These are phyloP conservation scores for Girardinus metallicus DNA, from an alignment of 2,797 vertebrate genomes.

Conservation along the genomic window DNA sequence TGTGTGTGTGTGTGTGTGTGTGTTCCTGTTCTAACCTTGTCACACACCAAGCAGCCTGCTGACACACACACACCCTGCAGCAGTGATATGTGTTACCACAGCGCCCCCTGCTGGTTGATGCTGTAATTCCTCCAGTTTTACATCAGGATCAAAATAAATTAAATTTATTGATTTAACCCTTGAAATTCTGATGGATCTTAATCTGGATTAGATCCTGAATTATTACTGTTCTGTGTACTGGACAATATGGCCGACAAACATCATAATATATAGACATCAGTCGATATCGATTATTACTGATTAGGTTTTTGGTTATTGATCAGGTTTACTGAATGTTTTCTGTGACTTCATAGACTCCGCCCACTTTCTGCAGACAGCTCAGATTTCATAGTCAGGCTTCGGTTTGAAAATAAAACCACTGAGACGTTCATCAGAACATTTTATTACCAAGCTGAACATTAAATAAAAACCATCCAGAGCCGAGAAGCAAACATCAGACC, in stretches of 20 bases:
- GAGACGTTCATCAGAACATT: constrained; percentile 23
- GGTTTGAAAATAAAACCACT: background rate
- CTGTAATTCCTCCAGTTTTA: background rate
- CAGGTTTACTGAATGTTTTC: background rate
- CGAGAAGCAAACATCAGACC: background rate
- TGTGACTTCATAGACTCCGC: background rate
- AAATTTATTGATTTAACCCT: background rate
- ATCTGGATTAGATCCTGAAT: background rate
- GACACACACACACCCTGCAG: background rate
- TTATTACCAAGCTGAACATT: constrained; percentile 31
- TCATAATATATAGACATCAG: too few relatives aligned
- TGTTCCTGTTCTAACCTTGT: background rate
- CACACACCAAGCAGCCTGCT: background rate
- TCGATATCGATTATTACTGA: too few relatives aligned
- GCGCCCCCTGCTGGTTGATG: constrained; percentile 21
- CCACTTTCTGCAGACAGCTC: background rate
- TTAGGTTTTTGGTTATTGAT: background rate
- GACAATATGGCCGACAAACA: background rate
- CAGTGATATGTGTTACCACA: constrained; percentile 17
- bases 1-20: background rate
- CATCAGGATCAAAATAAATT: background rate
- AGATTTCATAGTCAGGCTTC: background rate
- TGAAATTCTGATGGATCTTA: background rate
- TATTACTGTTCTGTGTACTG: background rate
- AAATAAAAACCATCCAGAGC: constrained; percentile 30